Base-by-base conservation (phyloP, 1,140 invertebrate genomes). In the Ganaspis sp. region DNA sequence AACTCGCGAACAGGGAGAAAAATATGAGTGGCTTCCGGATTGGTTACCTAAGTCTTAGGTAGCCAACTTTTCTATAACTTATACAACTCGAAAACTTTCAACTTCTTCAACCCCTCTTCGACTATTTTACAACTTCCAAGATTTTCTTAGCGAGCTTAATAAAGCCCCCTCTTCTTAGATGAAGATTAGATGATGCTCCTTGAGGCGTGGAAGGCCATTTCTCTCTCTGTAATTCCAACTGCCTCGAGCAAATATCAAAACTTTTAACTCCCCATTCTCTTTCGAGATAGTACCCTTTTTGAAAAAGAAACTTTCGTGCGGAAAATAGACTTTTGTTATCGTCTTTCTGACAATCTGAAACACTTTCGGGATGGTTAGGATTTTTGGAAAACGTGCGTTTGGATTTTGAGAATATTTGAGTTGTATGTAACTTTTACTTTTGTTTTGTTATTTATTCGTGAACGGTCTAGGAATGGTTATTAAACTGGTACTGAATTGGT, bases 1-100 rank as follows among this genome's bases (percentile, higher is more conserved):
- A 85, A 86, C 81, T 85, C 76, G 82, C 81, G 81, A 83, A 85
- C 79, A 81, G 45, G 77, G 79, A 83, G 79, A 86, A 85, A 84
- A 87, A 86, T 84, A 78, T 80, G 80, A 85, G 80, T 86, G 78
- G 74, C 80, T 85, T 82, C 78, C 81, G 81, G 82, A 84, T 86
- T 85, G 85, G 82, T 86, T 84, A 84, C 82, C 73, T 71, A 70
- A 81, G 74, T 78, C 83, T 84, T 82, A 81, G 12, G 19, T 23
- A 69, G 8, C 78, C 70, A 84, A 84, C 82, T 84, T 85, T 80
- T 75, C 75, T 77, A 74, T 75, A 69, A 53, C 74, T 71, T 53
- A 73, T 37, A 69, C 76, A 53, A 78, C 73, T 76, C 58, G 76
- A 21, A 76, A 45, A 69, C 21, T 54, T 64, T 29, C 58, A 15